Evolutionary conservation across 2,113 vertebrate species (phyloP).

Genomic region (human): GRCh38 chr3:47736501-47737000

Average conservation of each 20-base stretch:
- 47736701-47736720: too few relatives aligned
- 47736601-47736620: background rate
- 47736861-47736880: background rate
- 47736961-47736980: background rate
- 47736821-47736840: background rate
- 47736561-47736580: background rate
- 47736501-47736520: background rate
- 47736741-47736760: background rate
- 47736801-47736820: background rate
- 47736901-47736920: background rate
- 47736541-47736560: background rate
- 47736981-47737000: background rate
- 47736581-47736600: background rate
- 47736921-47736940: slow-evolving; percentile 25
- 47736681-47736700: too few relatives aligned
- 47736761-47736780: background rate
- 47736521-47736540: background rate
- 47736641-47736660: background rate
- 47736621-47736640: background rate
- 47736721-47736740: background rate
- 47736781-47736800: background rate
- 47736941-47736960: background rate
- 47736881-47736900: background rate
- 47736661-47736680: too few relatives aligned
- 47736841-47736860: background rate